phyloP scores from a whole-genome alignment of 53 echinoderm and acorn worm genomes.

The Paracentrotus lividus region DNA sequence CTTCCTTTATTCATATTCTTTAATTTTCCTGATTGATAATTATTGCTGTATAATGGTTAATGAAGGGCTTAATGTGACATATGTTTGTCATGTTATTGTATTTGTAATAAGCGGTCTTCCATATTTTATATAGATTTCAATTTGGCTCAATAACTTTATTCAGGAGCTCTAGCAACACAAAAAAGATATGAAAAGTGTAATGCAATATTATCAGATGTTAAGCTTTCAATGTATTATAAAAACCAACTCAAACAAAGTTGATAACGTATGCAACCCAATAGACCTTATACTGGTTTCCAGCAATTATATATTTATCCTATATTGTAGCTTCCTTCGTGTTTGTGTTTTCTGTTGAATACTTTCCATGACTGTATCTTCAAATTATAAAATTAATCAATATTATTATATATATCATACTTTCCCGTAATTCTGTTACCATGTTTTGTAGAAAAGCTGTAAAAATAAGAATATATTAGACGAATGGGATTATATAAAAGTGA shows the following conservation, averaged over 20 bases:
- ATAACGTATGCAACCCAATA: background rate
- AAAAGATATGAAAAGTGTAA: background rate
- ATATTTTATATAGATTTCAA: background rate
- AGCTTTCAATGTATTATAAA: background rate
- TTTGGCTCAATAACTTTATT: background rate
- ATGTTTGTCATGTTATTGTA: constrained; percentile 11
- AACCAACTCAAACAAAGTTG: background rate
- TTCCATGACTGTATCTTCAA: background rate
- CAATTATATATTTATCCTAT: constrained; percentile 34
- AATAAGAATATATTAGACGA: constrained; percentile 64
- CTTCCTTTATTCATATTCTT: background rate
- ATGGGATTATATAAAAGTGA: constrained; percentile 63
- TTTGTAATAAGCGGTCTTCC: constrained; percentile 32
- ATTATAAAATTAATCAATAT: background rate
- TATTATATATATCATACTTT: background rate
- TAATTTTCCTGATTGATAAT: background rate
- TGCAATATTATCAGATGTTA: background rate
- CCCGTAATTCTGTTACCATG: background rate
- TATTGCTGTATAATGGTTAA: background rate
- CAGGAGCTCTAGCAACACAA: background rate
- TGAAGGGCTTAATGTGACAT: background rate
- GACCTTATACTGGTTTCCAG: background rate
- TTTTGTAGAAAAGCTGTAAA: constrained; percentile 55
- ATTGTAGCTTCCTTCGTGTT: background rate
- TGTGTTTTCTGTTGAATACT: background rate